Evolutionary conservation across 2,797 vertebrate species (phyloP), one percentile per base, ranked within the genome.

Genomic region (Orientallactaga sibirica): DNA sequence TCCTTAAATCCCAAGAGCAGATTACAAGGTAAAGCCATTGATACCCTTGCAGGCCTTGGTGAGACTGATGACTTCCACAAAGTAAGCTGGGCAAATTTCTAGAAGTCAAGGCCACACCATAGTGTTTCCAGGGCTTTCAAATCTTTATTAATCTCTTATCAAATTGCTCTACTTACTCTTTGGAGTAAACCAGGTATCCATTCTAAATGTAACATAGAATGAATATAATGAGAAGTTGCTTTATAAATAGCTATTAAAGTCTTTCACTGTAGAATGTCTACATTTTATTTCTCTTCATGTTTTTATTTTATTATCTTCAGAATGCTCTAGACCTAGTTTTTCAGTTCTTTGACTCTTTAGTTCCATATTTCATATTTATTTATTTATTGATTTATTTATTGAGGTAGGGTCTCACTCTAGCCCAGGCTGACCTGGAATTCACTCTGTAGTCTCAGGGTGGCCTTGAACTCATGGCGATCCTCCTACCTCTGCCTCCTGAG

Each of bases 141-240:
- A 77, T 75, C 20, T 92, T 79, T 96, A 84, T 78, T 89, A 77
- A 37, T 94, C 14, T 92, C 68, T 83, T 94, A 75, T 12, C 22
- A 88, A 29, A n/a, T 92, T 87, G 67, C 5, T 86, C 37, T 20
- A 64, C 62, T 88, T 96, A 58, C 37, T 76, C 24, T 90, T 66
- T 33, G 62, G 71, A 43, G 0, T 75, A 25, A 89, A n/a, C 10
- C 74, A 92, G 71, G 10, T 52, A 25, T 79, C 11, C 27, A 55
- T 86, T 20, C 27, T 77, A 19, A 61, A 91, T 84, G 24, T 52
- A 5, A 27, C 25, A 78, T 29, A 9, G 41, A 55, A 33, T 83
- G 74, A 88, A 78, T 18, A 61, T 5, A 61, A 20, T n/a, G 41
- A 82, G n/a, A 64, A 61, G 41, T 33, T 92, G 41, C 29, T 94